Evolutionary conservation across 2,113 vertebrate genomes (phyloP).

Genomic region (Sphyrna mokarran): DNA sequence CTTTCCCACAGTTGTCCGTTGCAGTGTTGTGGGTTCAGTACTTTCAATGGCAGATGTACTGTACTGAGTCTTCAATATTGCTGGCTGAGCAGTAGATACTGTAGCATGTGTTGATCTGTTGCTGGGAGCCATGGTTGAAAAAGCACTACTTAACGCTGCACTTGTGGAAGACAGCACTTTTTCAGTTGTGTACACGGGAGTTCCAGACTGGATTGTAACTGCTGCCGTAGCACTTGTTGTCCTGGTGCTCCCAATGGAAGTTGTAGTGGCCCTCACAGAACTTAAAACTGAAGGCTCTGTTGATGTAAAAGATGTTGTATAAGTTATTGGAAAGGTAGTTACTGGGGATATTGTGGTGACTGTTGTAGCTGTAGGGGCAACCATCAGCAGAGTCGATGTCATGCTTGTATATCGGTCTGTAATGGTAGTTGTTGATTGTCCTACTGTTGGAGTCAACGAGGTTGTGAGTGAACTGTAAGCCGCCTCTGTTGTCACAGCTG

Average conservation of each 20-base stretch:
- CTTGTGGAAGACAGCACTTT: neutral
- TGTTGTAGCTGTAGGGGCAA: conserved; percentile 25
- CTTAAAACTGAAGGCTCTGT: conserved; percentile 18
- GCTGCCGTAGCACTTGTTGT: neutral
- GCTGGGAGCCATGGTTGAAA: neutral
- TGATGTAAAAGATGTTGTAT: conserved; percentile 40
- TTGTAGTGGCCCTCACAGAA: neutral
- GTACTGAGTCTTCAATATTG: neutral
- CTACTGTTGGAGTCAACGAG: conserved; percentile 7
- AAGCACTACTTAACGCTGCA: neutral
- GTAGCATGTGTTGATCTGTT: neutral
- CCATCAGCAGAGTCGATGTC: conserved; percentile 39
- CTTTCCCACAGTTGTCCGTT: neutral
- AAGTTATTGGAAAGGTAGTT: conserved; percentile 17
- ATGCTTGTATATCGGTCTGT: conserved; percentile 9
- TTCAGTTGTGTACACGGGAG: neutral
- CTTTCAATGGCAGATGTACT: neutral
- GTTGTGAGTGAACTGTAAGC: conserved; percentile 14
- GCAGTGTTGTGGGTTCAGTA: too few species aligned
- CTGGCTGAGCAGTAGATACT: neutral
- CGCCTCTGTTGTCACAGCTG: conserved; percentile 42
- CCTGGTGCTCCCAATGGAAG: neutral
- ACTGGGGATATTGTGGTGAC: conserved; percentile 8
- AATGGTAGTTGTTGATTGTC: neutral
- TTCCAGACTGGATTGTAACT: neutral